A percentile compares a stretch with the other conserved stretches of the same genome.
phyloP scores from a whole-genome alignment of 2,888 invertebrate genomes.

The Exephanes ischioxanthus region DNA sequence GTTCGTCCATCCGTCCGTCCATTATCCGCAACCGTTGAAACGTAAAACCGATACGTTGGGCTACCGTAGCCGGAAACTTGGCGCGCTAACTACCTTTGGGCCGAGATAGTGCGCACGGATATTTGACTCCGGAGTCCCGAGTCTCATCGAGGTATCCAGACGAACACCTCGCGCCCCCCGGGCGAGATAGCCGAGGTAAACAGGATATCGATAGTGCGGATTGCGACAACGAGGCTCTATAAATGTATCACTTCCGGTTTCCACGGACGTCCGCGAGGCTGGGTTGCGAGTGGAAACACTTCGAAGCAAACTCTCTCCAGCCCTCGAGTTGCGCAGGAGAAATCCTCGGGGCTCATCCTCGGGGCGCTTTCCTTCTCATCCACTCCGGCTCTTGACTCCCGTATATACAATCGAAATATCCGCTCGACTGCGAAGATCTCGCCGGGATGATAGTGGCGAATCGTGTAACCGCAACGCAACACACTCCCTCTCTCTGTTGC shows the following conservation, averaged over 20 bases:
- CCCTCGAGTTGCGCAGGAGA: slow-evolving; percentile 17
- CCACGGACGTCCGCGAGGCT: slow-evolving; percentile 34
- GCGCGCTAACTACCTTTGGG: slow-evolving; percentile 8
- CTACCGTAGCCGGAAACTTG: slow-evolving; percentile 1
- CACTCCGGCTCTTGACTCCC: background rate
- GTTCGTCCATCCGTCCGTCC: background rate
- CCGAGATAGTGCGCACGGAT: background rate
- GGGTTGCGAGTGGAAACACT: slow-evolving; percentile 25
- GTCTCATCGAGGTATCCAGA: background rate
- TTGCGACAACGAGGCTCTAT: slow-evolving; percentile 28
- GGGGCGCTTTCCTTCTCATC: background rate
- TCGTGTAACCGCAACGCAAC: slow-evolving; percentile 58
- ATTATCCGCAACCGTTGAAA: background rate
- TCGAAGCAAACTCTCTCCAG: slow-evolving; percentile 49
- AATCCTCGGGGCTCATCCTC: slow-evolving; percentile 2
- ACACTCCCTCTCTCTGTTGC: background rate
- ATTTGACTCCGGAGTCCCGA: slow-evolving; percentile 25
- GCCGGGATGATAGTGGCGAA: slow-evolving; percentile 62
- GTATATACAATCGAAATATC: slow-evolving; percentile 52
- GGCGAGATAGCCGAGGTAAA: slow-evolving; percentile 3
- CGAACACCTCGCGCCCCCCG: background rate
- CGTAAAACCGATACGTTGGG: background rate
- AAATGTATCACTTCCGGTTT: slow-evolving; percentile 53
- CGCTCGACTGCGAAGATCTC: slow-evolving; percentile 31
- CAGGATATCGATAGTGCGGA: slow-evolving; percentile 50